Conservation (phyloP, 2,888 invertebrate species). For the Acanthosepion lycidas region DNA sequence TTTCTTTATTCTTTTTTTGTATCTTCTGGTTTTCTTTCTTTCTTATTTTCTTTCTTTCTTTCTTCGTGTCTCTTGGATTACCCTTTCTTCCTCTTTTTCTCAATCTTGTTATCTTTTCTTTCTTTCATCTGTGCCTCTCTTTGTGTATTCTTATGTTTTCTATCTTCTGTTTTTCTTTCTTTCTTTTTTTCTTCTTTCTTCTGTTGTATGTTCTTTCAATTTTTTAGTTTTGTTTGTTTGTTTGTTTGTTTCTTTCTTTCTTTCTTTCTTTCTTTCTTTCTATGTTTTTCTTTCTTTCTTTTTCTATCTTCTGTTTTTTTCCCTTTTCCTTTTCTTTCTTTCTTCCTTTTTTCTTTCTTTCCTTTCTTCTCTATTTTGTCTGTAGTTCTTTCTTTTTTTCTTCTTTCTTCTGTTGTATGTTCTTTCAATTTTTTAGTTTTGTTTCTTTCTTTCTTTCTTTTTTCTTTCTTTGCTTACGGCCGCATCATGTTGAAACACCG, state of each 20-base stretch:
- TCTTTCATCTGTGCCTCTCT: background rate
- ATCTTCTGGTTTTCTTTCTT: background rate
- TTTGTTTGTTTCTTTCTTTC: no score
- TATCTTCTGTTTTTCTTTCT: background rate
- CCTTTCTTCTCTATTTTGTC: background rate
- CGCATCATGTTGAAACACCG: no score
- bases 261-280: no score
- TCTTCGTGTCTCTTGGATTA: no score
- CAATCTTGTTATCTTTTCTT: rapidly evolving
- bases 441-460: no score
- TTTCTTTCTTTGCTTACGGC: no score
- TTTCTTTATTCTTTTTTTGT: background rate
- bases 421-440: no score
- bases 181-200: background rate
- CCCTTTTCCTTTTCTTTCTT: background rate
- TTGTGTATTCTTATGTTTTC: rapidly evolving
- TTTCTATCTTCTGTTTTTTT: background rate
- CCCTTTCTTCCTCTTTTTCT: background rate
- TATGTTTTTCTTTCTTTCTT: background rate
- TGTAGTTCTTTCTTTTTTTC: background rate
- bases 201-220: no score
- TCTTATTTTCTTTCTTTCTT: background rate
- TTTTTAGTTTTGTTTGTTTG: background rate
- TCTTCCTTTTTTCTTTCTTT: background rate
- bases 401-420: background rate